These are phyloP conservation scores for Cyanocitta stelleri DNA, from an alignment of 2,113 vertebrate species.

Conservation along the genomic window DNA sequence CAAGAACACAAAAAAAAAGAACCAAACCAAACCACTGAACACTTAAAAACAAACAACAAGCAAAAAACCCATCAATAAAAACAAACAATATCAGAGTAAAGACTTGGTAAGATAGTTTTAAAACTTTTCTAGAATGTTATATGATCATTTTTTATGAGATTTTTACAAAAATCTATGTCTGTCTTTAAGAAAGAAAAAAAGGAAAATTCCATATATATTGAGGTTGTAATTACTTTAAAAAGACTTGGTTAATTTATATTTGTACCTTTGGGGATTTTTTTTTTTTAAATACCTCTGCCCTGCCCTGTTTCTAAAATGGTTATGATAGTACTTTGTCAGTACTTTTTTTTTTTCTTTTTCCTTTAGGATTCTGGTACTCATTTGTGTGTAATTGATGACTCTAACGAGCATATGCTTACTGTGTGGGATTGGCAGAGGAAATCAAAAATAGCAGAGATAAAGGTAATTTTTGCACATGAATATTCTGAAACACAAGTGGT, in stretches of 20 bases:
- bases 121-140: not conserved
- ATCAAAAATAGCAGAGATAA: slow-evolving; percentile 94
- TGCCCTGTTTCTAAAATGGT: not conserved
- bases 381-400: slow-evolving; percentile 93
- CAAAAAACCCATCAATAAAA: not conserved
- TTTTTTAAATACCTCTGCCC: not conserved
- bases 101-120: not conserved
- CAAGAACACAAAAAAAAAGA: not conserved
- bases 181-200: not conserved
- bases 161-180: not conserved
- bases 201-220: not conserved
- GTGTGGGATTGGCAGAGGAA: slow-evolving; percentile 98
- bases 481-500: not conserved
- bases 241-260: not conserved
- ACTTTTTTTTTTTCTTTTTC: not conserved
- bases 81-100: not conserved
- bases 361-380: slow-evolving; percentile 90
- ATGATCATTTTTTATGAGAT: not conserved
- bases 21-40: too few relatives aligned
- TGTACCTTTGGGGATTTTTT: not conserved
- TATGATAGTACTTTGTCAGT: not conserved
- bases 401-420: slow-evolving; percentile 97
- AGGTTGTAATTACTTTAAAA: not conserved
- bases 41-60: not conserved
- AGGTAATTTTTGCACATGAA: slow-evolving; percentile 72